These are phyloP conservation scores for Enchytraeus crypticus DNA, from an alignment of 2,888 invertebrate genomes.

Conservation along the genomic window DNA sequence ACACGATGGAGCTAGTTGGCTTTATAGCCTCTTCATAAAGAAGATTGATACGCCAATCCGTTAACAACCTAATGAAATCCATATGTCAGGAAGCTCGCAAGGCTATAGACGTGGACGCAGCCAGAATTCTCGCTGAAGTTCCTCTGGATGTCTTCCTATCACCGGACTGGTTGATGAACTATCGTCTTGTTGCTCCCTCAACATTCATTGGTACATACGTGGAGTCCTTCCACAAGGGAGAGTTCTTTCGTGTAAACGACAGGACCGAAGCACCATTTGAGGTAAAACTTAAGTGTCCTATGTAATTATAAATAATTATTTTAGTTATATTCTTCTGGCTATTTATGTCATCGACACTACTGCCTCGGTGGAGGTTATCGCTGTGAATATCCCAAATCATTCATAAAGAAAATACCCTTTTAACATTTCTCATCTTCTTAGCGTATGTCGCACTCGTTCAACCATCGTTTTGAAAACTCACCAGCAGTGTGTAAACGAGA, in stretches of 20 bases:
- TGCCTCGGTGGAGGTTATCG: not conserved
- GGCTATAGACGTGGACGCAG: conserved; percentile 4
- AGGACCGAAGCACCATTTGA: not conserved
- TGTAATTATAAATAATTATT: not conserved
- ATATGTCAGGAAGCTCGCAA: conserved; percentile 11
- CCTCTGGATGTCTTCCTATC: not conserved
- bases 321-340: too few species aligned
- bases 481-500: too few species aligned
- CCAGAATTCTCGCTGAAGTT: not conserved
- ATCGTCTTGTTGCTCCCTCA: conserved; percentile 1
- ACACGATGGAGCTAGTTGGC: conserved; percentile 8
- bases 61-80: not conserved
- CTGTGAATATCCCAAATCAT: not conserved
- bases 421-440: too few species aligned
- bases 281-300: not conserved
- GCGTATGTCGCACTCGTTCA: too few species aligned
- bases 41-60: not conserved
- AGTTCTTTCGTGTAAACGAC: not conserved
- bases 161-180: not conserved
- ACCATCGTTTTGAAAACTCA: too few species aligned
- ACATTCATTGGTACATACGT: not conserved
- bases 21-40: conserved; percentile 7
- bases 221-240: conserved; percentile 6
- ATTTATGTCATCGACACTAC: too few species aligned
- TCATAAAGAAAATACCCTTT: too few species aligned